Evolutionary conservation across 1,140 invertebrate species (phyloP).

Genomic region (Cotesia typhae): DNA sequence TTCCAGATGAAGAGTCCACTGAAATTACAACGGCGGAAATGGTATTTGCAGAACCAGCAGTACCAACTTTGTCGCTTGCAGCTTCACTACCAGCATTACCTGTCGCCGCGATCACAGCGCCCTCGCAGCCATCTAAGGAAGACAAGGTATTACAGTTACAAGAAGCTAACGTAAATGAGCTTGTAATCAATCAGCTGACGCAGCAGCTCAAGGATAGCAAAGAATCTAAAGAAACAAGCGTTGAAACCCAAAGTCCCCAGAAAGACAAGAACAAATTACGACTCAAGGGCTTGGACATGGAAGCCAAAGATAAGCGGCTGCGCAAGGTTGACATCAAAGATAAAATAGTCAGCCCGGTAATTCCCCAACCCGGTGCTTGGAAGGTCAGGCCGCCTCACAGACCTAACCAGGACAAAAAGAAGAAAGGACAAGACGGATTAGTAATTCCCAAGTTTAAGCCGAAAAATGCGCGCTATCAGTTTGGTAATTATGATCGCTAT

Average conservation of each 20-base stretch:
- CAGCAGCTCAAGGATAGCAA: conserved; percentile 40
- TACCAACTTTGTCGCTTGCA: too few relatives aligned
- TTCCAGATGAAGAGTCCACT: too few relatives aligned
- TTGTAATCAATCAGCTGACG: background rate
- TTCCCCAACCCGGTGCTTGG: conserved; percentile 86
- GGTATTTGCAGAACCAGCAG: too few relatives aligned
- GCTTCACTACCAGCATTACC: too few relatives aligned
- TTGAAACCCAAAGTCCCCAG: conserved; percentile 49
- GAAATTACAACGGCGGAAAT: too few relatives aligned
- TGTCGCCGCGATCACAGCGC: too few relatives aligned
- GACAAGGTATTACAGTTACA: too few relatives aligned
- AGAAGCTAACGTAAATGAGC: too few relatives aligned
- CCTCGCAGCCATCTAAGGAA: too few relatives aligned
- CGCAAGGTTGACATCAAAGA: conserved; percentile 78
- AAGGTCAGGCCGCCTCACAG: conserved; percentile 65
- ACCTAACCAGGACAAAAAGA: conserved; percentile 58
- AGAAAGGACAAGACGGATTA: conserved; percentile 45
- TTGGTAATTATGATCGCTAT: conserved; percentile 97
- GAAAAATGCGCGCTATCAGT: conserved; percentile 84
- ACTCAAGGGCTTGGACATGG: conserved; percentile 56
- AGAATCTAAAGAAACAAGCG: conserved; percentile 50
- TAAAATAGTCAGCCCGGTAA: conserved; percentile 92
- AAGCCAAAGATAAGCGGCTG: conserved; percentile 66
- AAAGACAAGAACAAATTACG: conserved; percentile 59
- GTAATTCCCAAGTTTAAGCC: conserved; percentile 75